Base-by-base conservation (phyloP, 2,797 vertebrate species). In the Lophotriccus pileatus region DNA sequence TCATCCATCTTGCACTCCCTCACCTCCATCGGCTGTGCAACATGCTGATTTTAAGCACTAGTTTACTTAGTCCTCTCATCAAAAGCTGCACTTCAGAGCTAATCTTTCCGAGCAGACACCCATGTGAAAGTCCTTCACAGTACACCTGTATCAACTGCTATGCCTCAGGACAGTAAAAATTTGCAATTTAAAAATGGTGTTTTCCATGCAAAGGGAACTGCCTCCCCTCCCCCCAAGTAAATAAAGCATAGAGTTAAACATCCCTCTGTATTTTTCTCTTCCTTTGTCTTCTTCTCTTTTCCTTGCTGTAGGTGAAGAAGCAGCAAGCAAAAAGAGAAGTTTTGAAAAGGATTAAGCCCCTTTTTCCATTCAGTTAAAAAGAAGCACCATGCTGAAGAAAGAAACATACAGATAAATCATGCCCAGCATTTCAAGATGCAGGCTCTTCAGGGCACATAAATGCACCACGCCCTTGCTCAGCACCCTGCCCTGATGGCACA, bases 71-170 rank as follows among this genome's bases (percentile, higher is more conserved):
- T 63, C 36, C 36, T 87, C 64, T n/a, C 18, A 59, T n/a, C 79
- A 63, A 68, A 92, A 89, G 69, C 28, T 44, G 66, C 13, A 27
- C 32, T 46, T 36, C 27, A 86, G 50, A 87, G 37, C 39, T 75
- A 68, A 78, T 49, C 78, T 83, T 83, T 77, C 82, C 39, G 69
- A 74, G 24, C 37, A 86, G 76, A 79, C 32, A 60, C 14, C 59
- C 28, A 20, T 92, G 94, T 85, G 69, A 93, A 94, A 84, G 63
- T 69, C 89, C 89, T 91, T 69, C 19, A 0, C 14, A 60, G 62
- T 27, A 92, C 92, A 93, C 83, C 93, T 91, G 85, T 53, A 84
- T 5, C 87, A 91, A 78, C 76, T 75, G 41, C 49, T 49, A 47
- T 4, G 66, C 81, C 78, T 80, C 75, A 39, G 68, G 84, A 83